A percentile compares a stretch with the other conserved stretches of the same genome.
phyloP scores from a whole-genome alignment of 2,113 vertebrate species.

The Lasiurus cinereus region DNA sequence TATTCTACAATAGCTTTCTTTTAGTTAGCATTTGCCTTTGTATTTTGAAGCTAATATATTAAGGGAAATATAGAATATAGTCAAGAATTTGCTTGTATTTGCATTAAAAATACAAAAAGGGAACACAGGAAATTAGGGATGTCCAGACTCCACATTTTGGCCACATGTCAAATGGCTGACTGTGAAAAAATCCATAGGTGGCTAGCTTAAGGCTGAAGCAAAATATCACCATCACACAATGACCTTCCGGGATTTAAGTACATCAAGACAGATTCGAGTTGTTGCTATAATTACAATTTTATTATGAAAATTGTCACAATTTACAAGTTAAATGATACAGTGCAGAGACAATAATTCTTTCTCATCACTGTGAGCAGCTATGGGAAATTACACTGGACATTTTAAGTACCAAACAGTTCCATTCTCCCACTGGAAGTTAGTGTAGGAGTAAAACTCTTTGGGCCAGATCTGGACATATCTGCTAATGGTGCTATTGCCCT shows the following conservation, averaged over 20 bases:
- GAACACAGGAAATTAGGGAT: neutral
- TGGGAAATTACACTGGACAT: neutral
- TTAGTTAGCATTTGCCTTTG: neutral
- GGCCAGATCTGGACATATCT: neutral
- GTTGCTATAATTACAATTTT: neutral
- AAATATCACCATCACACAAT: neutral
- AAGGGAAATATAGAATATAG: neutral
- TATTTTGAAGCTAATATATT: slow-evolving; percentile 15
- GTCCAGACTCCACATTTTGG: neutral
- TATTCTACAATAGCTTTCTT: neutral
- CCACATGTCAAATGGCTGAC: neutral
- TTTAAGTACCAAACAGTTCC: neutral
- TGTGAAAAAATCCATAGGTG: neutral
- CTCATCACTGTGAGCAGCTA: neutral
- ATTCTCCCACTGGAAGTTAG: neutral
- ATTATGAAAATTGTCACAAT: neutral
- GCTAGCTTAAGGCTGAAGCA: neutral
- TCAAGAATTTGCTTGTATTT: neutral
- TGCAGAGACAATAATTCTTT: neutral
- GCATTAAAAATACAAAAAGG: neutral
- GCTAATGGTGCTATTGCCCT: neutral
- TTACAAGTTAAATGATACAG: neutral
- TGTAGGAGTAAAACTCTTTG: neutral
- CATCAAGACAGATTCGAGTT: neutral
- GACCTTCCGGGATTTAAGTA: neutral